These are phyloP conservation scores for Astyanax mexicanus DNA, from an alignment of 2,797 vertebrate species.

Conservation along the genomic window DNA sequence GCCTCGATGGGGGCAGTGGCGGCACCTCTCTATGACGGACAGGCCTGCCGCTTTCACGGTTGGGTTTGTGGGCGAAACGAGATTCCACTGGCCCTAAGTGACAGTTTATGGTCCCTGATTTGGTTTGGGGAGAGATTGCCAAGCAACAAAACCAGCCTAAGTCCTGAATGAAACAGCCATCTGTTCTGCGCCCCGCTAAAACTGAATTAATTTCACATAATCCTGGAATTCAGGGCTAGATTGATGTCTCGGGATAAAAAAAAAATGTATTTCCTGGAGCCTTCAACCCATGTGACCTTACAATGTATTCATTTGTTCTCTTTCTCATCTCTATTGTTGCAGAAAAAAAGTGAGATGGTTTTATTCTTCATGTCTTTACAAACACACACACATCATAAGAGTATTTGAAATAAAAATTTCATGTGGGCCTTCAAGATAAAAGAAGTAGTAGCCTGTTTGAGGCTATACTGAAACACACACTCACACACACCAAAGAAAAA, in stretches of 20 bases:
- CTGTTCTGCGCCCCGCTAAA: conserved; percentile 72
- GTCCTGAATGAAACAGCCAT: conserved; percentile 79
- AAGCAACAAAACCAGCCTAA: conserved; percentile 77
- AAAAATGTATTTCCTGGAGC: conserved; percentile 46
- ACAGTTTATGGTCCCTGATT: conserved; percentile 80
- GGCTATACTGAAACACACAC: not conserved
- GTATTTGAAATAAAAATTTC: too few relatives aligned
- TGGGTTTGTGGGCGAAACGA: conserved; percentile 67
- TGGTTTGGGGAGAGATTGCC: conserved; percentile 75
- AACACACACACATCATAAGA: conserved; percentile 1
- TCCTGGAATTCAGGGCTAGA: conserved; percentile 73
- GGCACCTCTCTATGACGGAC: conserved; percentile 50
- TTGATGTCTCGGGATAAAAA: conserved; percentile 53
- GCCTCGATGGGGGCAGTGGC: conserved; percentile 43
- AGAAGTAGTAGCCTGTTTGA: too few relatives aligned
- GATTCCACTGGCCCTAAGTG: conserved; percentile 77
- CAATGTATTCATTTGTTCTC: conserved; percentile 19
- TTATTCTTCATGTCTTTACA: conserved; percentile 7
- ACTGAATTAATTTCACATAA: conserved; percentile 79
- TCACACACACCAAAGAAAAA: conserved; percentile 52
- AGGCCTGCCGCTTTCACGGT: conserved; percentile 64
- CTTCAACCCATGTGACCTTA: conserved; percentile 42
- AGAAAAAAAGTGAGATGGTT: conserved; percentile 2
- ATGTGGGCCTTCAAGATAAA: too few relatives aligned
- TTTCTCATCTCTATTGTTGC: conserved; percentile 16